A percentile compares a stretch with the other conserved stretches of the same genome.
phyloP scores from a whole-genome alignment of 1,140 invertebrate species.

The Lasioglossum baleicum region DNA sequence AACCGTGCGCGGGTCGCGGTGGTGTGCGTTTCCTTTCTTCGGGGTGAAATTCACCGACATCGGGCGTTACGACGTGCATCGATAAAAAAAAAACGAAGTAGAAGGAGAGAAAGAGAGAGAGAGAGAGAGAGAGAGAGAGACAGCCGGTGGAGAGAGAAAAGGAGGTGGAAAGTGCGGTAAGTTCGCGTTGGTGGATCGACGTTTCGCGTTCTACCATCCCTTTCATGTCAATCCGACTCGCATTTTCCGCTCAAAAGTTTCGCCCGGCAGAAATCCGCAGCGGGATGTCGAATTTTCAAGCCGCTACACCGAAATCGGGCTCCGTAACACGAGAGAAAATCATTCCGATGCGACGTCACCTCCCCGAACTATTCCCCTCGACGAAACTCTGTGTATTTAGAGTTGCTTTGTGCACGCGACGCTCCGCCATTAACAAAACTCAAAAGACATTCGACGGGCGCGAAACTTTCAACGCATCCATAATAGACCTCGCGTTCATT shows the following conservation, averaged over 20 bases:
- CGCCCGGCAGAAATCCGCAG: conserved; percentile 6
- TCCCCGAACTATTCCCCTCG: not conserved
- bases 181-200: conserved; percentile 13
- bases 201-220: conserved; percentile 21
- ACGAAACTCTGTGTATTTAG: not conserved
- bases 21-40: not conserved
- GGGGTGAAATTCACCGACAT: conserved; percentile 40
- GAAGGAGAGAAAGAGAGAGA: no score
- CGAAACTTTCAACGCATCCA: no score
- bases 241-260: conserved; percentile 38
- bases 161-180: not conserved
- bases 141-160: not conserved
- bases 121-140: no score
- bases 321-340: conserved; percentile 30
- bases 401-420: not conserved
- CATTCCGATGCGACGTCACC: conserved; percentile 11
- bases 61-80: conserved; percentile 26
- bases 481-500: no score
- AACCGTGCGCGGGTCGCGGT: not conserved
- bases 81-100: conserved; percentile 1
- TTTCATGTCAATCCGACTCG: conserved; percentile 22
- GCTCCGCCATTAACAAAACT: no score
- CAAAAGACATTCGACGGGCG: no score
- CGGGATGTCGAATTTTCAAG: conserved; percentile 30
- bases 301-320: conserved; percentile 18